Base-by-base conservation (phyloP, 2,797 vertebrate species). In the Sebastes dallii region DNA sequence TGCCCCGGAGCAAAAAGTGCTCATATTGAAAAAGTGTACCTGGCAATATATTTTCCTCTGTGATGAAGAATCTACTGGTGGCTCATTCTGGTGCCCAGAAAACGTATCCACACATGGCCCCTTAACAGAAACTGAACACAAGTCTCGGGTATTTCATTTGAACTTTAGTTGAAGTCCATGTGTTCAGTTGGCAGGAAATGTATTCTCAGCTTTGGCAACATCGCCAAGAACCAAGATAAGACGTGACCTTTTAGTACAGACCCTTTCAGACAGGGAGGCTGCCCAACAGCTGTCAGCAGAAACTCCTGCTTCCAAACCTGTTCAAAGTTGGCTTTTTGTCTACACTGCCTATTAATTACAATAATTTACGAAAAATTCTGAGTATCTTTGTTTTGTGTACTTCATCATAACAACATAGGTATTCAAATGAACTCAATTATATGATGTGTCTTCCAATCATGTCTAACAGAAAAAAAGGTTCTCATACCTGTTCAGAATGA, bases 1-100 rank as follows among this genome's bases (percentile, higher is more conserved):
- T 76, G 66, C 87, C 88, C 84, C 56, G 67, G 25, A 82, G 85
- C 80, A 61, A 81, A 80, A 87, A 79, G 75, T 65, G 65, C 68
- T 85, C 73, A 86, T 86, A 85, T 89, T 82, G 69, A 77, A 87
- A 87, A 84, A 84, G 75, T 86, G 71, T 86, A 82, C 75, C 81
- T 84, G 79, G 76, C 84, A 82, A 87, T 72, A 56, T 32, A 61
- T 77, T 85, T 85, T 62, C 54, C 64, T 67, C 46, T 39, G 42
- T 78, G 81, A 74, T 77, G 67, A 83, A 83, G 74, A 83, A 77
- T 78, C 55, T 78, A 70, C 70, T 72, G 18, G 52, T 55, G 66
- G 39, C 24, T 88, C 77, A 52, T 66, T 70, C 11, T 29, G 46
- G 20, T 73, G 55, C 70, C 59, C 56, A 75, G 55, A 72, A 81